Evolutionary conservation across 2,797 vertebrate genomes (phyloP), one percentile per base, ranked within the genome.

Genomic region (Chelmon rostratus): DNA sequence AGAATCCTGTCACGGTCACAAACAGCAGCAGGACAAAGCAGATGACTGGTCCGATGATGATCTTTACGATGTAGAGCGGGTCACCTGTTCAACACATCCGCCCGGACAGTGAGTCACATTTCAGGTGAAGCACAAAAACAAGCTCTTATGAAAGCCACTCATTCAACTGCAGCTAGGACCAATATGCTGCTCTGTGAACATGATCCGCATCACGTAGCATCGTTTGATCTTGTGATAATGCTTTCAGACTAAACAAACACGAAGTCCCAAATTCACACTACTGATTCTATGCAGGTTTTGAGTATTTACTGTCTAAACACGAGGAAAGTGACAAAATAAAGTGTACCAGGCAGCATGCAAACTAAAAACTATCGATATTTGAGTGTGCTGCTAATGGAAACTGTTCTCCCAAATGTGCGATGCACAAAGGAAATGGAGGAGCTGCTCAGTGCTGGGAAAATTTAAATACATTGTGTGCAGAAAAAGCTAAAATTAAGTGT

Each of bases 11-110:
- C 53, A 89, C 90, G 11, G 95, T 93, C 87, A 97, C 92, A 23
- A 94, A 72, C 63, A 97, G 87, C 80, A 99, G 93, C 81, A 98
- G 92, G 74, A 97, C 79, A 19, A 96, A 88, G 84, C 97, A 97
- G 91, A 99, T 96, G 85, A 98, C 84, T 0, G 98, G 97, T 2
- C 96, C 97, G 0, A 98, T 96, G 75, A 97, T 87, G 46, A 98
- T 97, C 89, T 97, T 97, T 40, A 97, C 86, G n/a, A 98, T 90
- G 71, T 94, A 96, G 35, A 96, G 92, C 15, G 92, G 93, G 73
- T 95, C 88, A 35, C 88, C 94, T 95, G 87, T 64, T 67, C 25
- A 81, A 92, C 40, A 63, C 52, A 86, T 57, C 15, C 53, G 0
- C 9, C 16, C 64, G 15, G 21, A 86, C 53, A 70, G 42, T 40